Evolutionary conservation across 2,888 invertebrate species (phyloP).

Genomic region (Agrotis clavis): DNA sequence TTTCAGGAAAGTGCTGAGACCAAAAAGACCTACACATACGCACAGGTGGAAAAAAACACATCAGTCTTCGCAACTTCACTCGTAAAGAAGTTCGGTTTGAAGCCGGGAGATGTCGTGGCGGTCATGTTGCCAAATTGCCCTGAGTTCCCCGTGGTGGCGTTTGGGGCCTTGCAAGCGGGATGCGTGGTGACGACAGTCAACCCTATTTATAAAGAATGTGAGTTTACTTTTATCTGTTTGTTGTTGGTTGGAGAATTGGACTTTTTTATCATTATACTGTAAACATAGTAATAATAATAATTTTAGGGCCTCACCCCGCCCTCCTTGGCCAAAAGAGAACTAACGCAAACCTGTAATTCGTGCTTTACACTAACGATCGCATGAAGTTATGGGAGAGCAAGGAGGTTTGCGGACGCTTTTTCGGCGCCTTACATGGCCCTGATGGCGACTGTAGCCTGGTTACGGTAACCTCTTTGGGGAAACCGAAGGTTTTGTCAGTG

Average conservation of each 20-base stretch:
- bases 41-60: conserved; percentile 89
- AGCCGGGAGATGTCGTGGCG: conserved; percentile 92
- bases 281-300: not conserved
- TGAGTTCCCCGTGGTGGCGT: conserved; percentile 93
- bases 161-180: conserved; percentile 94
- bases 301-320: too few relatives aligned
- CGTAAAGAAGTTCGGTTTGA: conserved; percentile 92
- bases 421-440: too few relatives aligned
- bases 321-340: too few relatives aligned
- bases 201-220: conserved; percentile 93
- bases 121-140: conserved; percentile 94
- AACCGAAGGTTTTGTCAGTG: too few relatives aligned
- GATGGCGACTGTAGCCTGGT: too few relatives aligned
- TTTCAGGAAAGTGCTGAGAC: conserved; percentile 87
- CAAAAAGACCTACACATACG: conserved; percentile 84
- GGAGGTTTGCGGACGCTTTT: too few relatives aligned
- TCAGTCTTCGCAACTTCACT: conserved; percentile 92
- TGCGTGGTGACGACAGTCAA: conserved; percentile 94
- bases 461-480: too few relatives aligned
- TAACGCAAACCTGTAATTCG: too few relatives aligned
- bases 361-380: too few relatives aligned
- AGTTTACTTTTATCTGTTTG: conserved; percentile 63
- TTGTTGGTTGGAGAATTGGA: not conserved
- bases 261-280: not conserved
- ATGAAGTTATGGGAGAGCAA: too few relatives aligned